A percentile compares a stretch with the other conserved stretches of the same genome.
Evolutionary conservation across 1,140 invertebrate genomes (phyloP).

Genomic region (Drosophila teissieri): DNA sequence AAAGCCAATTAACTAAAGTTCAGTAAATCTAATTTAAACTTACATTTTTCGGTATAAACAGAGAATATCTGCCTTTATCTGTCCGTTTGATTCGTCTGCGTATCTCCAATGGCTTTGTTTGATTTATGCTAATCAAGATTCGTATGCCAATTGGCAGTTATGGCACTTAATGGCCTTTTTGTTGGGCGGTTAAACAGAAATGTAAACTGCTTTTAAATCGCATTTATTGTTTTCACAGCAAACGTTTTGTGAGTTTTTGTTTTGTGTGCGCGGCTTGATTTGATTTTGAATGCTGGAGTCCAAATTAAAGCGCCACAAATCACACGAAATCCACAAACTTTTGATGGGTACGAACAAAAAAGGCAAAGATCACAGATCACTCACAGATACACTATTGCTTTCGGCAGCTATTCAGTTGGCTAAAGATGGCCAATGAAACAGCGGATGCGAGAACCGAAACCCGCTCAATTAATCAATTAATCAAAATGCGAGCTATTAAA

Average conservation of each 20-base stretch:
- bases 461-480: conserved; percentile 52
- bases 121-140: conserved; percentile 64
- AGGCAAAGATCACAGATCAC: conserved; percentile 34
- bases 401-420: conserved; percentile 8
- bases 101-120: conserved; percentile 38
- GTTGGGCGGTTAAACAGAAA: conserved; percentile 44
- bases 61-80: conserved; percentile 10
- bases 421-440: conserved; percentile 12
- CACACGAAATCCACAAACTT: conserved; percentile 58
- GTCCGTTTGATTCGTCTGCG: background rate
- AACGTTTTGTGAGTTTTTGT: conserved; percentile 64
- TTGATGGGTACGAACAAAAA: conserved; percentile 40
- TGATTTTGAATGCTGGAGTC: conserved; percentile 56
- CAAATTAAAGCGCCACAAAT: conserved; percentile 49
- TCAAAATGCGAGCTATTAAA: conserved; percentile 38
- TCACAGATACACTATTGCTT: conserved; percentile 30
- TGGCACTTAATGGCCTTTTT: conserved; percentile 58
- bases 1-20: background rate
- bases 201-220: conserved; percentile 73
- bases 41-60: conserved; percentile 32
- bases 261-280: conserved; percentile 35
- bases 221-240: conserved; percentile 63
- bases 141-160: conserved; percentile 62
- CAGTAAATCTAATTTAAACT: conserved; percentile 21
- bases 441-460: conserved; percentile 18